Conservation (phyloP, 2,113 vertebrate species). For the Protomyctophum bolini region DNA sequence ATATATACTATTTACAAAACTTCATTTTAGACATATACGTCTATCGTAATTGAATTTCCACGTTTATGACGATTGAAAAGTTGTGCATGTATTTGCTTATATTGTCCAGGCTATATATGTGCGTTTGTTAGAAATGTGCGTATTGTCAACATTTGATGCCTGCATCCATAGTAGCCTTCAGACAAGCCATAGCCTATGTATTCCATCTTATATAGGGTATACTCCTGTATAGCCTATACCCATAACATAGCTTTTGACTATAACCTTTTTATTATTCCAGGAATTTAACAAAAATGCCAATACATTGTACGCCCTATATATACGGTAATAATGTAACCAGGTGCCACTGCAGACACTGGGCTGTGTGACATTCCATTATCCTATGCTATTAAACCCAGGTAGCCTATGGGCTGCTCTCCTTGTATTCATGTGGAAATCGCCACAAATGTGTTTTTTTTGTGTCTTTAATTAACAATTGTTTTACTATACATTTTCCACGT, state of each 20-base stretch:
- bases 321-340: constrained; percentile 37
- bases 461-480: constrained; percentile 1
- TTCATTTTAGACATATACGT: not conserved
- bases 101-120: constrained; percentile 5
- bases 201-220: no score
- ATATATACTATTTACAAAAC: not conserved
- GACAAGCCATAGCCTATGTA: constrained; percentile 5
- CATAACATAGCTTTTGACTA: not conserved
- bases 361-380: constrained; percentile 26
- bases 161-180: constrained; percentile 6
- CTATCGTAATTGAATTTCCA: not conserved
- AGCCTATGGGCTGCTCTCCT: constrained; percentile 14
- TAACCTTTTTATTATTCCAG: constrained; percentile 17
- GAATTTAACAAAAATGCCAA: not conserved
- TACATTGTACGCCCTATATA: not conserved
- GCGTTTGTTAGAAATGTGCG: constrained; percentile 22
- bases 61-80: not conserved
- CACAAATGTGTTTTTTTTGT: constrained; percentile 12
- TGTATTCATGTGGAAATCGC: constrained; percentile 33
- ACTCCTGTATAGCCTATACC: not conserved
- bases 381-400: constrained; percentile 10
- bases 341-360: constrained; percentile 30
- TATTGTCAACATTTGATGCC: constrained; percentile 5
- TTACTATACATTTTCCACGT: not conserved
- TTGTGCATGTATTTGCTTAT: not conserved